These are phyloP conservation scores for Phymatocera aterrima DNA, from an alignment of 2,888 invertebrate species.

Conservation along the genomic window DNA sequence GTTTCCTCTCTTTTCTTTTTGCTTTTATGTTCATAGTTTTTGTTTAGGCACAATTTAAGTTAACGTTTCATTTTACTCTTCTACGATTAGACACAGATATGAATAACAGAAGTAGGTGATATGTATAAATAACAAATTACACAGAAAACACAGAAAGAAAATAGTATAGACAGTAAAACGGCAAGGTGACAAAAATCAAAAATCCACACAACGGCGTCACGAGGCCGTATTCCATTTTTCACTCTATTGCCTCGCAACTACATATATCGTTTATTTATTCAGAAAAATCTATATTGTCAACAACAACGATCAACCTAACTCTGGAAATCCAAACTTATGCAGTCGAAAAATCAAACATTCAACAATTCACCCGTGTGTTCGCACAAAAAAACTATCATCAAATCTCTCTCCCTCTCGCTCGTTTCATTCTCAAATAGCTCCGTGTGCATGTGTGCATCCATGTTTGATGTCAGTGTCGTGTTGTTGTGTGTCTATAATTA, in stretches of 20 bases:
- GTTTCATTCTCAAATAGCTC: background rate
- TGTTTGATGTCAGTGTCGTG: background rate
- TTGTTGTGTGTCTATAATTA: background rate
- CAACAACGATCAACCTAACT: background rate
- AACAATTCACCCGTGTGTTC: slow-evolving; percentile 53
- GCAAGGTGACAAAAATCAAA: slow-evolving; percentile 62
- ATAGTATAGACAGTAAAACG: slow-evolving; percentile 54
- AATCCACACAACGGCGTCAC: slow-evolving; percentile 65
- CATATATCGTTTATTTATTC: slow-evolving; percentile 32
- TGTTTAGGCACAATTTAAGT: background rate
- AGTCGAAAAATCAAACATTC: slow-evolving; percentile 25
- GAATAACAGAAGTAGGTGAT: slow-evolving; percentile 49
- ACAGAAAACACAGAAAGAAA: slow-evolving; percentile 58
- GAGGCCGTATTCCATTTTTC: slow-evolving; percentile 58
- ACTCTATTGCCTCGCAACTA: background rate
- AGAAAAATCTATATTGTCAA: background rate
- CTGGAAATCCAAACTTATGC: background rate
- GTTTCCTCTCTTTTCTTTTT: slow-evolving; percentile 49
- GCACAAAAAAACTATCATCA: background rate
- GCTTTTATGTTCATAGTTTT: background rate
- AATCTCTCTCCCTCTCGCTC: background rate
- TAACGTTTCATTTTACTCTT: background rate
- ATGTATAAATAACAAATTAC: slow-evolving; percentile 36
- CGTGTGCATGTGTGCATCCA: background rate
- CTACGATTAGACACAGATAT: slow-evolving; percentile 39